Base-by-base conservation (phyloP, 2,888 invertebrate species). In the Oscheius sp. region DNA sequence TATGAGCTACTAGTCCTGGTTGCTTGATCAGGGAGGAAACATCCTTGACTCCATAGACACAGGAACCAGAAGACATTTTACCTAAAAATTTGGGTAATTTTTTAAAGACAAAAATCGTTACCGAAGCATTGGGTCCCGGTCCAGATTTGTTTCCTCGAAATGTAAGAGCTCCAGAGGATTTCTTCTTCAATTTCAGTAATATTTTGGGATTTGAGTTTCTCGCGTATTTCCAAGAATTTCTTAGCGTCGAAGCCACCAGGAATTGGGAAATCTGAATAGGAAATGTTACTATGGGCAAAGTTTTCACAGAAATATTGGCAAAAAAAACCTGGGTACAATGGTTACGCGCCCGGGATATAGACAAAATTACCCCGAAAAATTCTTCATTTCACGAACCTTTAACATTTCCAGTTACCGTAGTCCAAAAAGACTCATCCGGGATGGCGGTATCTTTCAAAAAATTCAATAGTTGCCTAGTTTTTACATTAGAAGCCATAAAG, bases 341-440 rank as follows among this genome's bases (percentile, higher is more conserved):
- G n/a, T n/a, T n/a, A n/a, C n/a, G n/a, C n/a, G n/a, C n/a, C n/a
- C n/a, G n/a, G n/a, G n/a, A n/a, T n/a, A n/a, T n/a, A n/a, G n/a
- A n/a, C n/a, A n/a, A n/a, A n/a, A n/a, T n/a, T n/a, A n/a, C n/a
- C n/a, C n/a, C n/a, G n/a, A n/a, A n/a, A n/a, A n/a, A n/a, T n/a
- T n/a, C n/a, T n/a, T n/a, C n/a, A n/a, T n/a, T n/a, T n/a, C n/a
- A 35, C 35, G 3, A 18, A 66, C 59, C 13, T 2, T 73, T 27
- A 23, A 69, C 52, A 46, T 78, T 80, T 18, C 74, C 80, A 0
- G 72, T 49, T 0, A 80, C 35, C 0, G 80, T 77, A 0, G 70
- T 77, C 80, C 80, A 80, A 63, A 80, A 80, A 13, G 73, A 64
- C 66, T 80, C 80, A 68, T 80, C 80, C 1, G 80, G 75, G 12